Evolutionary conservation across 2,888 invertebrate species (phyloP), one percentile per base, ranked within the genome.

Genomic region (Syrphus vitripennis): DNA sequence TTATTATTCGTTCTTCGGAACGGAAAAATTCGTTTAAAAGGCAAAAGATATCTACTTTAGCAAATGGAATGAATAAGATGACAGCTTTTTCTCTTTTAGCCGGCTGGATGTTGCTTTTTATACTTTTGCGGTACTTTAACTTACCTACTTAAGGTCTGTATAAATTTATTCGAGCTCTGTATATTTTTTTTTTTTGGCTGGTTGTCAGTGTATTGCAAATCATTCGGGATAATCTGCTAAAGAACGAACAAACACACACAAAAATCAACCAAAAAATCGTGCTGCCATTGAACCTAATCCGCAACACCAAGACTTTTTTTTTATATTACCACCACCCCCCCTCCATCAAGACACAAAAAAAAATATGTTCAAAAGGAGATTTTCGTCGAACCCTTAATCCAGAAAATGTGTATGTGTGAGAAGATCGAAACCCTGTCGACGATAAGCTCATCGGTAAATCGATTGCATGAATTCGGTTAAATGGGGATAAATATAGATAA

Each of bases 361-460:
- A 63, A 65, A 65, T 65, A 65, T 65, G 65, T 45, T 65, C 29
- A 31, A 67, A 78, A 24, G 63, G 10, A 59, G 34, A 70, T 70
- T 40, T 75, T 45, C 53, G 45, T 19, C 50, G 53, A 69, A 61
- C 69, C 24, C 19, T 37, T 75, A 55, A 81, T 75, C 67, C 69
- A 61, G 34, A 81, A 70, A 76, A n/a, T n/a, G n/a, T 63, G 76
- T 59, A 45, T 61, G 69, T 40, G 75, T 14, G 55, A 76, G 53
- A 69, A 76, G 81, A 77, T 82, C 77, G 77, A 82, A 77, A 65
- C 71, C 55, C 69, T 81, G 75, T 81, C 76, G 63, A 69, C 61
- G 69, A 63, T 81, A 76, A 81, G 81, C 76, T 81, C 81, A 75
- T 81, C 76, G 61, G 37, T 26, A 70, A 81, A 81, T 76, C 81